Evolutionary conservation across 2,888 invertebrate genomes (phyloP).

Genomic region (Tenthredo scrophulariae): DNA sequence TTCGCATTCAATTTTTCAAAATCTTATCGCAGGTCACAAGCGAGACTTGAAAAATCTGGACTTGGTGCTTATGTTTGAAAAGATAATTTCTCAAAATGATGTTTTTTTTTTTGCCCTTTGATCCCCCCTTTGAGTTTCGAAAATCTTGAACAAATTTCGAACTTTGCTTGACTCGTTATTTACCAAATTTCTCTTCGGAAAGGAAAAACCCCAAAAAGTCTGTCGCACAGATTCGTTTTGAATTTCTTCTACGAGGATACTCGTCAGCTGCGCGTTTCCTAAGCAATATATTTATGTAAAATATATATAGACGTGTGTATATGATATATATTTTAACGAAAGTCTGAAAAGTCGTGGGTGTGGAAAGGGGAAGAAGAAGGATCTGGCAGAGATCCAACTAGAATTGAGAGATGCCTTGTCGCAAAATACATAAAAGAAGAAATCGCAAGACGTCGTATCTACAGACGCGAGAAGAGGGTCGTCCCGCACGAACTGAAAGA

Average conservation of each 20-base stretch:
- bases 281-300: too few species aligned
- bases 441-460: background rate
- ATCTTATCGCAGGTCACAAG: too few species aligned
- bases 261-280: background rate
- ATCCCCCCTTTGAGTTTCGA: background rate
- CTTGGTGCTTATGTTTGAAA: too few species aligned
- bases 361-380: conserved; percentile 13
- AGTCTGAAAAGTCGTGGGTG: conserved; percentile 9
- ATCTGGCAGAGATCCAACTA: conserved; percentile 46
- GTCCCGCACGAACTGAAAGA: background rate
- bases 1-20: too few species aligned
- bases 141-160: too few species aligned
- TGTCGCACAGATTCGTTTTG: too few species aligned
- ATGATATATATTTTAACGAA: conserved; percentile 8
- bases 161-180: too few species aligned
- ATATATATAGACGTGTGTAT: background rate
- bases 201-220: background rate
- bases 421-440: conserved; percentile 10
- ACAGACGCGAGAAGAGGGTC: conserved; percentile 6
- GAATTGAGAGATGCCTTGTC: conserved; percentile 46
- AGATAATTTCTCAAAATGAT: too few species aligned
- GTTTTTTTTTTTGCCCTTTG: background rate
- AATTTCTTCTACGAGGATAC: background rate
- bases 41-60: too few species aligned
- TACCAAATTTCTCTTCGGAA: background rate